A percentile compares a stretch with the other conserved stretches of the same genome.
These are phyloP conservation scores for Thera britannica DNA, from an alignment of 2,888 invertebrate species.

Conservation along the genomic window DNA sequence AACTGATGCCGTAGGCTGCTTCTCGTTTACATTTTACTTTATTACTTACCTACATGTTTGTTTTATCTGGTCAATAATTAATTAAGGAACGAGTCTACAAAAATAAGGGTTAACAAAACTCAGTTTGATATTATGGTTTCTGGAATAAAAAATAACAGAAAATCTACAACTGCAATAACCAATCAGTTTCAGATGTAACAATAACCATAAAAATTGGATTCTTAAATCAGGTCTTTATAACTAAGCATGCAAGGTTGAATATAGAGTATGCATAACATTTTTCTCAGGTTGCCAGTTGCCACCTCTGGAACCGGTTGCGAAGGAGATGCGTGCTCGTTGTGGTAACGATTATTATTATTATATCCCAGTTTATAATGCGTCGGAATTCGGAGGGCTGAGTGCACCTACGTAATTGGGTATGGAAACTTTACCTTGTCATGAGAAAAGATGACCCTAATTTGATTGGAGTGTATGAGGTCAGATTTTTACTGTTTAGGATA, in stretches of 20 bases:
- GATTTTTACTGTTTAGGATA: neutral
- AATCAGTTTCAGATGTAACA: conserved; percentile 47
- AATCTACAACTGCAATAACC: conserved; percentile 26
- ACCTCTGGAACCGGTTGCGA: conserved; percentile 61
- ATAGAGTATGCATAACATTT: conserved; percentile 31
- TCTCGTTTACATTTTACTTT: conserved; percentile 40
- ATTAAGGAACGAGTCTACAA: neutral
- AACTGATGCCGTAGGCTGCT: conserved; percentile 49
- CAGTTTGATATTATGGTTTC: neutral
- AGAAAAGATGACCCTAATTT: conserved; percentile 21
- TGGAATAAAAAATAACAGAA: neutral
- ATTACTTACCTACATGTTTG: conserved; percentile 29
- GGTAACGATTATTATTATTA: conserved; percentile 71
- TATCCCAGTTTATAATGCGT: conserved; percentile 56
- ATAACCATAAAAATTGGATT: conserved; percentile 14
- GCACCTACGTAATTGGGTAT: conserved; percentile 54
- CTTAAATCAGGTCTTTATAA: conserved; percentile 30
- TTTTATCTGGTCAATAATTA: conserved; percentile 29
- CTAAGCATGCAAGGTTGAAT: conserved; percentile 37
- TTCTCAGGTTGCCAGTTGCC: conserved; percentile 38
- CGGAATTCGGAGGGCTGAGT: conserved; percentile 61
- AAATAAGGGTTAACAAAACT: neutral
- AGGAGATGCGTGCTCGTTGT: conserved; percentile 68
- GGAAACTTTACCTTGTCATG: conserved; percentile 45
- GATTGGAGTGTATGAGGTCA: conserved; percentile 14